A percentile compares a stretch with the other conserved stretches of the same genome.
Evolutionary conservation across 2,888 invertebrate species (phyloP).

Genomic region (Chloroclystis v-ata): DNA sequence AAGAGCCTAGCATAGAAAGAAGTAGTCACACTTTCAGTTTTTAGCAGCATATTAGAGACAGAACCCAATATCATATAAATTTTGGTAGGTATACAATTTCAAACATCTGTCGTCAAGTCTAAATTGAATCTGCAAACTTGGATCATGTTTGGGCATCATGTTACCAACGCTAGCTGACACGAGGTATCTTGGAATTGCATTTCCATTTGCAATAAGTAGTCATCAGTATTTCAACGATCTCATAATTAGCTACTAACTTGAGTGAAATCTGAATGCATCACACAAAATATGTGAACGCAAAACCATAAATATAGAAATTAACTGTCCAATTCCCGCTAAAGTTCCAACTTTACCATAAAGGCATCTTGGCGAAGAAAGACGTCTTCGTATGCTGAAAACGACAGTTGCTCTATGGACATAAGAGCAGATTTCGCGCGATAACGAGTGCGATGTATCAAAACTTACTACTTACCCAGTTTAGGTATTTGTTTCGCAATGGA

Average conservation of each 20-base stretch:
- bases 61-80: conserved; percentile 8
- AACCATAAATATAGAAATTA: conserved; percentile 23
- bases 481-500: conserved; percentile 24
- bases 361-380: too few species aligned
- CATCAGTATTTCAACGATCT: neutral
- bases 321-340: conserved; percentile 17
- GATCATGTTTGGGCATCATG: conserved; percentile 1
- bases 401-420: too few species aligned
- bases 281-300: conserved; percentile 16
- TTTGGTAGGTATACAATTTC: neutral
- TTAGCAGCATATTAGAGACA: conserved; percentile 7
- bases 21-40: conserved; percentile 4
- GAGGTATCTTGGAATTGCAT: conserved; percentile 2
- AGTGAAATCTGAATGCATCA: neutral
- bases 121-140: conserved; percentile 3
- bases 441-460: too few species aligned
- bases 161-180: neutral
- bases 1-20: too few species aligned
- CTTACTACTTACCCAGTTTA: conserved; percentile 12
- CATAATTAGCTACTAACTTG: neutral
- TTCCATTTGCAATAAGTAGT: conserved; percentile 1
- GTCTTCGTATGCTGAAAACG: too few species aligned
- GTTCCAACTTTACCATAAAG: conserved; percentile 14
- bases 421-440: too few species aligned
- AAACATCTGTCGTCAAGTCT: conserved; percentile 6